A percentile compares a stretch with the other conserved stretches of the same genome.
phyloP scores from a whole-genome alignment of 2,113 vertebrate species.

The Datnioides undecimradiatus region DNA sequence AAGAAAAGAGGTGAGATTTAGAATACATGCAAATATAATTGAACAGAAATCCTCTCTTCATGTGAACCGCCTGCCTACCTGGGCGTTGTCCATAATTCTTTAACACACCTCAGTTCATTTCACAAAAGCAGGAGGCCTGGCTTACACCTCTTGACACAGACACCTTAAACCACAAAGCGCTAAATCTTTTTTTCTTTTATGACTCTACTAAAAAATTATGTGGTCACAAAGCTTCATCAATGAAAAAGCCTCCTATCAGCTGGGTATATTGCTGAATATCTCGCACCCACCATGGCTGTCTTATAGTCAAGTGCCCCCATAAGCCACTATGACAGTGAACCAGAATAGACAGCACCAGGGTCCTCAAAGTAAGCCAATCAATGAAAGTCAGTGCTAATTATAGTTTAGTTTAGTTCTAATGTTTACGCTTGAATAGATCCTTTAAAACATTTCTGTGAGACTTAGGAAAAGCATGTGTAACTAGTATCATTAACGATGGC shows the following conservation, averaged over 20 bases:
- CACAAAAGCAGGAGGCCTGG: conserved; percentile 11
- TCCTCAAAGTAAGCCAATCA: neutral
- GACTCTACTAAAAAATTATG: neutral
- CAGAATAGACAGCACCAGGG: neutral
- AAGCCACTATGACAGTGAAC: neutral
- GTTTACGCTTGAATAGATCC: neutral
- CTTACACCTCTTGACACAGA: conserved; percentile 4
- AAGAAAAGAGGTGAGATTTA: neutral
- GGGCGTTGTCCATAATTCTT: neutral
- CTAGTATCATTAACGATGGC: neutral
- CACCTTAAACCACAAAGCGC: neutral
- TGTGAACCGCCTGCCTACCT: neutral
- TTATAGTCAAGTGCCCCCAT: neutral
- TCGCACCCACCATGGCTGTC: neutral
- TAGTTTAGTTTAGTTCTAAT: neutral
- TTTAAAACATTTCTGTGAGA: no score
- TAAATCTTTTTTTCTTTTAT: neutral
- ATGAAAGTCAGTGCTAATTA: no score
- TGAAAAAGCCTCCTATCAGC: neutral
- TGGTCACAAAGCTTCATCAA: neutral
- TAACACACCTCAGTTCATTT: conserved; percentile 1
- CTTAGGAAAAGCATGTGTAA: neutral
- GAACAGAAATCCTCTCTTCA: neutral
- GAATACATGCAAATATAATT: neutral
- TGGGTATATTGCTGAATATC: neutral